Evolutionary conservation across 2,113 vertebrate genomes (phyloP).

Genomic region (Camelus dromedarius): DNA sequence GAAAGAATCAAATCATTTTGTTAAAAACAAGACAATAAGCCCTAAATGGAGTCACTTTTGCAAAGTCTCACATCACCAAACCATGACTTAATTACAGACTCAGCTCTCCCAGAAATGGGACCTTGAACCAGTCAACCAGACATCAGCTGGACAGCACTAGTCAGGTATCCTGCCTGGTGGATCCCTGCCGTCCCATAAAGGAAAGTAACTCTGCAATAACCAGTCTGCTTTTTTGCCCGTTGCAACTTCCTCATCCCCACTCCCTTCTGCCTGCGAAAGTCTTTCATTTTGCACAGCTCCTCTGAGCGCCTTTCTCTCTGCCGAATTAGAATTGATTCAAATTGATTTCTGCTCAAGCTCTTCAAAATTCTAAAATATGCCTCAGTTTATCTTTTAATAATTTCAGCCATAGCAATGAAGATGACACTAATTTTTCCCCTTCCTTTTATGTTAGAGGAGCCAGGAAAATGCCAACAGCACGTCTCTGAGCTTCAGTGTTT

Average conservation of each 20-base stretch:
- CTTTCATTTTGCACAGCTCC: not conserved
- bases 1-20: constrained; percentile 52
- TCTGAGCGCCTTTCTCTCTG: not conserved
- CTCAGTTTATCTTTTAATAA: not conserved
- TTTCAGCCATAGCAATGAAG: constrained; percentile 70
- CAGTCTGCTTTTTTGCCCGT: not conserved
- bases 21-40: not conserved
- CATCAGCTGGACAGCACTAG: not conserved
- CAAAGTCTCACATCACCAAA: not conserved
- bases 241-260: not conserved
- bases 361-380: not conserved
- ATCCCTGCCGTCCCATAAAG: not conserved
- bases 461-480: constrained; percentile 48
- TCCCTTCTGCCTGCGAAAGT: not conserved
- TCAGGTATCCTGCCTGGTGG: not conserved
- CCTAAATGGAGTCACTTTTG: not conserved
- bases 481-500: constrained; percentile 66
- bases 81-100: not conserved
- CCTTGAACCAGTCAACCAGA: not conserved
- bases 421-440: constrained; percentile 5
- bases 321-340: not conserved
- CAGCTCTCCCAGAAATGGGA: no score
- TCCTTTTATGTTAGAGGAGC: constrained; percentile 64
- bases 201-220: not conserved
- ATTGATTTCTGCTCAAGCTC: not conserved